Evolutionary conservation across 2,888 invertebrate genomes (phyloP).

Genomic region (Thera obeliscata): DNA sequence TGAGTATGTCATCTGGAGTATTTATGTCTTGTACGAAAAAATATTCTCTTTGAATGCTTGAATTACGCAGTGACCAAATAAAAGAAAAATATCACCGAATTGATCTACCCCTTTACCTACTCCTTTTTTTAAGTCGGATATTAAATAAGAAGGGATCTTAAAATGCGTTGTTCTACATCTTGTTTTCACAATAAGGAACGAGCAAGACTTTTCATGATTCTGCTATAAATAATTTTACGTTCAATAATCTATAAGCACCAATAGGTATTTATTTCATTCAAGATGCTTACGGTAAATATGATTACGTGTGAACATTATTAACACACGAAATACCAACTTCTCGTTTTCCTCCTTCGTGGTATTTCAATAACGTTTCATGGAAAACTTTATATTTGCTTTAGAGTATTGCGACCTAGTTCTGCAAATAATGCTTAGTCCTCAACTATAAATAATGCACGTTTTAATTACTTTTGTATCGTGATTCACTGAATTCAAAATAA

Average conservation of each 20-base stretch:
- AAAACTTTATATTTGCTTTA: constrained; percentile 45
- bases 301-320: background rate
- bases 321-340: constrained; percentile 38
- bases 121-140: too few species aligned
- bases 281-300: constrained; percentile 18
- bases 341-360: constrained; percentile 49
- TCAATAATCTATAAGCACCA: background rate
- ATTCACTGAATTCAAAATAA: constrained; percentile 30
- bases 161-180: too few species aligned
- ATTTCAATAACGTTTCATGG: constrained; percentile 46
- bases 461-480: constrained; percentile 35
- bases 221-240: too few species aligned
- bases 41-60: too few species aligned
- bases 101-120: too few species aligned
- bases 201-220: too few species aligned
- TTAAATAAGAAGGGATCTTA: too few species aligned
- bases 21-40: too few species aligned
- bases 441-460: constrained; percentile 44
- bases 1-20: too few species aligned
- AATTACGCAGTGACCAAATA: too few species aligned
- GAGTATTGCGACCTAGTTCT: constrained; percentile 49
- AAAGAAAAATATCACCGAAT: too few species aligned
- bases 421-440: constrained; percentile 43
- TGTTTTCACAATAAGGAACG: too few species aligned
- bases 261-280: constrained; percentile 14